Evolutionary conservation across 2,797 vertebrate species (phyloP).

Genomic region (Geotrypetes seraphini): DNA sequence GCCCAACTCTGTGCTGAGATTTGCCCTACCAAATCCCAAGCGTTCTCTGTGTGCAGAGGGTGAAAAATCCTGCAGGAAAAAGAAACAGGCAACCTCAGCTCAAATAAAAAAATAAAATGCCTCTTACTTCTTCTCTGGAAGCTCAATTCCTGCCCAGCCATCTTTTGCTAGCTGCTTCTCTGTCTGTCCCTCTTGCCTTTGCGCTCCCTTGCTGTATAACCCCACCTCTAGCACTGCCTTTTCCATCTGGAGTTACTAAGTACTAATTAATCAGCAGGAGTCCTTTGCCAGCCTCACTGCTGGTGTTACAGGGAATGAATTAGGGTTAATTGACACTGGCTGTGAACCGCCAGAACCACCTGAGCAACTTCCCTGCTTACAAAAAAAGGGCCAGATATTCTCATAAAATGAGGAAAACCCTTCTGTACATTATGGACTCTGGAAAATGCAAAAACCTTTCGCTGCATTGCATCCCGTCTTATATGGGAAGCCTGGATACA

Average conservation of each 20-base stretch:
- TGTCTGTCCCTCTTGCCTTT: slow-evolving; percentile 2
- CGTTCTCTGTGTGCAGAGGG: too few relatives aligned
- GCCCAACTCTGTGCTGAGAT: too few relatives aligned
- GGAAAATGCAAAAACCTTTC: too few relatives aligned
- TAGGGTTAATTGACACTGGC: slow-evolving; percentile 42
- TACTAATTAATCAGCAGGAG: slow-evolving; percentile 18
- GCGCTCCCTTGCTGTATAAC: neutral
- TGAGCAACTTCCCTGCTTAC: slow-evolving; percentile 39
- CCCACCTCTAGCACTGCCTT: slow-evolving; percentile 13
- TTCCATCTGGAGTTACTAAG: slow-evolving; percentile 27
- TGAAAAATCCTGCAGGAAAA: too few relatives aligned
- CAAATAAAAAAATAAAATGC: too few relatives aligned
- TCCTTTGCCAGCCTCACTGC: slow-evolving; percentile 31
- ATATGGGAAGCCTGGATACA: too few relatives aligned
- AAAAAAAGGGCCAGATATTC: too few relatives aligned
- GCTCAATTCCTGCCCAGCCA: neutral
- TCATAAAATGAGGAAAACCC: too few relatives aligned
- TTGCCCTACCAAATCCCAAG: too few relatives aligned
- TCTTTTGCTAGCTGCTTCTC: slow-evolving; percentile 8
- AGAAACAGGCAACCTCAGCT: too few relatives aligned
- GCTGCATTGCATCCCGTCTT: too few relatives aligned
- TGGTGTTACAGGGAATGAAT: slow-evolving; percentile 16
- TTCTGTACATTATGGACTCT: too few relatives aligned
- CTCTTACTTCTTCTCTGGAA: neutral
- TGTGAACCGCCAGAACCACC: slow-evolving; percentile 34